phyloP scores from a whole-genome alignment of 2,113 vertebrate genomes.

The Labeo rohita region DNA sequence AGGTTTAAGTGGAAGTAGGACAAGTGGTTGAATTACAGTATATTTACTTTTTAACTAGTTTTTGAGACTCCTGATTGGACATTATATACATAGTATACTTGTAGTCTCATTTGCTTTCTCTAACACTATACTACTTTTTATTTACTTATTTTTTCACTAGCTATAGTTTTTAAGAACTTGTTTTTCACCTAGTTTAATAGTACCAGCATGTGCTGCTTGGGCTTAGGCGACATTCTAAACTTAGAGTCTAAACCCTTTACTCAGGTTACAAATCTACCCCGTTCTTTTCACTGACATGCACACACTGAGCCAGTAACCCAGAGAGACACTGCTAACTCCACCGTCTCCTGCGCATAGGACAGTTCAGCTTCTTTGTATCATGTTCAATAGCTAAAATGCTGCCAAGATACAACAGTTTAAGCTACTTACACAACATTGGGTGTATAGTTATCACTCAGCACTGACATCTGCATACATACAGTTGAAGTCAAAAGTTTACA shows the following conservation, averaged over 20 bases:
- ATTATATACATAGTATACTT: neutral
- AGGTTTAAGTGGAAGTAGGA: neutral
- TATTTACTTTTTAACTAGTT: neutral
- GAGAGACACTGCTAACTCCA: constrained; percentile 11
- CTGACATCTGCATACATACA: neutral
- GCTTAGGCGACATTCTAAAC: constrained; percentile 72
- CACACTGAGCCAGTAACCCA: constrained; percentile 55
- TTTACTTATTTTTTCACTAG: neutral
- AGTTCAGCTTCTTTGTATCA: neutral
- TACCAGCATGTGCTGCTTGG: constrained; percentile 40
- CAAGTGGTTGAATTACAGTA: neutral
- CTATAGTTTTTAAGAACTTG: neutral
- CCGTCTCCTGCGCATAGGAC: neutral
- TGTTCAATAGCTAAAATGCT: neutral
- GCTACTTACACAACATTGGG: neutral
- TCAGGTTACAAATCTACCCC: constrained; percentile 68
- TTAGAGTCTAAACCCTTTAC: constrained; percentile 68
- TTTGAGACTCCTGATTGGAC: too few species aligned
- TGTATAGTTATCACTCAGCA: neutral
- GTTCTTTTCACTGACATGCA: constrained; percentile 46
- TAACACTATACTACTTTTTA: neutral
- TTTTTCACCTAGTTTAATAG: constrained; percentile 6
- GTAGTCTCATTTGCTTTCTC: neutral
- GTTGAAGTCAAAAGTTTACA: neutral
- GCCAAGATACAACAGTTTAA: neutral